A percentile compares a stretch with the other conserved stretches of the same genome.
Evolutionary conservation across 2,888 invertebrate genomes (phyloP).

Genomic region (Arenicola marina): DNA sequence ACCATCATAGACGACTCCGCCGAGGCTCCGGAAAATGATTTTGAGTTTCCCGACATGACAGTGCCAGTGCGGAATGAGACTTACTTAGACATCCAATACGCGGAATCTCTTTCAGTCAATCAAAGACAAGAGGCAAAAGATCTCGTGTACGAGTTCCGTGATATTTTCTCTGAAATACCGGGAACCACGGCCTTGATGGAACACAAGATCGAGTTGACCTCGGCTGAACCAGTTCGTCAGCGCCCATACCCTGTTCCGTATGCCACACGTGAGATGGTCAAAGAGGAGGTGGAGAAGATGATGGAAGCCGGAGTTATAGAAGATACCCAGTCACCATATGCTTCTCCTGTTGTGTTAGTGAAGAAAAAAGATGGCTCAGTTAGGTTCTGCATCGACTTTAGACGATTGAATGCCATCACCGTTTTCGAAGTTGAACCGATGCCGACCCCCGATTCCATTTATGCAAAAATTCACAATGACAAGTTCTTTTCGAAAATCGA

Average conservation of each 20-base stretch:
- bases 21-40: not conserved
- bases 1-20: not conserved
- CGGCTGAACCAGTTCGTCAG: not conserved
- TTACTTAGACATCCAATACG: no score
- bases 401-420: not conserved
- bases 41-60: no score
- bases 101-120: no score
- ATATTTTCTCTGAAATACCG: not conserved
- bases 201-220: not conserved
- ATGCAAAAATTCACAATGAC: not conserved
- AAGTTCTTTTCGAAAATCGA: not conserved
- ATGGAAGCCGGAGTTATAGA: constrained; percentile 2
- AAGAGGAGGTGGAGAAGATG: not conserved
- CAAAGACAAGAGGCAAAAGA: no score
- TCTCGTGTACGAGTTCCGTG: no score
- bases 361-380: not conserved
- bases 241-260: not conserved
- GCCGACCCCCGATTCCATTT: not conserved
- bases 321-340: not conserved
- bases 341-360: not conserved
- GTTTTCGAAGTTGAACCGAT: constrained; percentile 7
- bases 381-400: constrained; percentile 4
- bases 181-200: not conserved
- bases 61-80: no score
- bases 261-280: not conserved